Conservation (phyloP, 1,140 invertebrate species). For the Ceratitis capitata region DNA sequence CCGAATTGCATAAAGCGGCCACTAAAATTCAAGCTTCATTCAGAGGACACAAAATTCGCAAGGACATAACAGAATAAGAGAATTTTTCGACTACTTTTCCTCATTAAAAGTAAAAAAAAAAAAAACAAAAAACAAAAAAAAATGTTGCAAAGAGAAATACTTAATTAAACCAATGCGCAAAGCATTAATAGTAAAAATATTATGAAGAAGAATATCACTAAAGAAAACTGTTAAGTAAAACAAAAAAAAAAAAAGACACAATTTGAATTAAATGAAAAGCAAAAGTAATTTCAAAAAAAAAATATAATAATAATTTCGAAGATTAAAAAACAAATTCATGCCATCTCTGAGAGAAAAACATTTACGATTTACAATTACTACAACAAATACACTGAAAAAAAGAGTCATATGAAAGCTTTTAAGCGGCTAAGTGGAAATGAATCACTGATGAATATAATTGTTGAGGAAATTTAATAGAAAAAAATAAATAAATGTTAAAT, state of each 20-base stretch:
- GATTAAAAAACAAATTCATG: neutral
- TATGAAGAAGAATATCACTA: conserved; percentile 15
- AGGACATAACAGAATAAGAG: conserved; percentile 68
- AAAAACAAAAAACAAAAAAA: conserved; percentile 16
- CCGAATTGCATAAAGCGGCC: conserved; percentile 89
- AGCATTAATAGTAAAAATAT: conserved; percentile 3
- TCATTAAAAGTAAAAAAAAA: conserved; percentile 33
- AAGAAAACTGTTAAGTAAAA: conserved; percentile 12
- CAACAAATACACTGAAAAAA: neutral
- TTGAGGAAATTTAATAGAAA: conserved; percentile 31
- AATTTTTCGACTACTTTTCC: conserved; percentile 1
- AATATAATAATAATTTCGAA: neutral
- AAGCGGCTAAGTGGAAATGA: neutral
- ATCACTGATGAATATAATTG: neutral
- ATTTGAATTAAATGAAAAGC: neutral
- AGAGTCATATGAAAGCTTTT: conserved; percentile 8
- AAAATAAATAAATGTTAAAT: conserved; percentile 9
- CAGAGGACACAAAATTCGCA: conserved; percentile 88
- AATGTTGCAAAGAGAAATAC: conserved; percentile 24
- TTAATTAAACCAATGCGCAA: neutral
- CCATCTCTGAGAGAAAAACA: neutral
- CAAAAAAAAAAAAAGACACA: neutral
- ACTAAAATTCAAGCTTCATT: conserved; percentile 94
- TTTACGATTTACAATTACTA: neutral
- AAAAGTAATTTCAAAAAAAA: neutral